Conservation (phyloP, 2,888 invertebrate species). For the Masnerella sp. region DNA sequence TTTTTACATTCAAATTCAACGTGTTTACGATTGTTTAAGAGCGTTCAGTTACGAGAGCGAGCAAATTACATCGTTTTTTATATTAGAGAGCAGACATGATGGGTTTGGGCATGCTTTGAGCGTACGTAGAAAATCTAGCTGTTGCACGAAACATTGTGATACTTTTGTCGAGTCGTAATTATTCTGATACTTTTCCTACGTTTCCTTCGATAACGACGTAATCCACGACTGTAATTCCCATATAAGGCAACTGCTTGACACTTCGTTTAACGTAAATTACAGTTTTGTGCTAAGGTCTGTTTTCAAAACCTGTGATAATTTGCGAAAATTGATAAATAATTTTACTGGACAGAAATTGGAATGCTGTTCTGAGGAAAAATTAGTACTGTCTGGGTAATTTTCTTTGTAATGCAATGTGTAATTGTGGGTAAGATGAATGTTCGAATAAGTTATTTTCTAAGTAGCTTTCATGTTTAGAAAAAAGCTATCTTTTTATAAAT, state of each 20-base stretch:
- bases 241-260: constrained; percentile 14
- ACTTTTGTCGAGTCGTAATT: constrained; percentile 12
- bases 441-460: too few species aligned
- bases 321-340: too few species aligned
- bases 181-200: constrained; percentile 23
- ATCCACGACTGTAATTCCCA: constrained; percentile 26
- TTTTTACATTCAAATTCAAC: constrained; percentile 28
- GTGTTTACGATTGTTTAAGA: constrained; percentile 25
- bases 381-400: too few species aligned
- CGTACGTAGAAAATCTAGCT: constrained; percentile 22
- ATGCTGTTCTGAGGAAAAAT: too few species aligned
- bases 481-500: too few species aligned
- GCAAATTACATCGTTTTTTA: constrained; percentile 33
- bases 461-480: too few species aligned
- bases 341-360: too few species aligned
- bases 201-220: constrained; percentile 19
- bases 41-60: constrained; percentile 24
- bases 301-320: not conserved
- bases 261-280: constrained; percentile 4
- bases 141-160: constrained; percentile 1
- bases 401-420: too few species aligned
- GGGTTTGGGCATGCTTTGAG: constrained; percentile 27
- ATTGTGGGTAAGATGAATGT: too few species aligned
- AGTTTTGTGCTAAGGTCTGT: not conserved
- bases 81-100: too few species aligned